phyloP scores from a whole-genome alignment of 2,797 vertebrate species.

The Neopelma chrysocephalum region DNA sequence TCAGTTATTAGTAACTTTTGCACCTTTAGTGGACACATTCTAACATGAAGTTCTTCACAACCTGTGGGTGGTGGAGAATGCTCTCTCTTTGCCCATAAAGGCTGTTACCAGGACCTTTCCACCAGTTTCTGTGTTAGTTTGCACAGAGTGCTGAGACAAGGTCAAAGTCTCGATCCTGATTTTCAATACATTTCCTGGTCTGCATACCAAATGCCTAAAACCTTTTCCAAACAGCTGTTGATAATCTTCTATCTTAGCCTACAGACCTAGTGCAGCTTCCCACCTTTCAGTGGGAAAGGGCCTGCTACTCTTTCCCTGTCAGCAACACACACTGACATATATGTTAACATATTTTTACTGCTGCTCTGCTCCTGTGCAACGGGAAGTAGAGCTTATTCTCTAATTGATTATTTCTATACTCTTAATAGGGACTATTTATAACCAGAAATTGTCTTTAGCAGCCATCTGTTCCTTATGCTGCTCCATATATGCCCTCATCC shows the following conservation, averaged over 20 bases:
- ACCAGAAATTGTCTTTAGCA: slow-evolving; percentile 38
- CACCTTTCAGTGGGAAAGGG: background rate
- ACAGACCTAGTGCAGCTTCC: background rate
- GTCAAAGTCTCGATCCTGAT: background rate
- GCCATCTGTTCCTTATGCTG: slow-evolving; percentile 49
- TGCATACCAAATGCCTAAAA: background rate
- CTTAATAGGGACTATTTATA: slow-evolving; percentile 7
- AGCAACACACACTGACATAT: background rate
- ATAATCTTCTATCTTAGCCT: background rate
- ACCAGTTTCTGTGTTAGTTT: background rate
- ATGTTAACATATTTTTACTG: background rate
- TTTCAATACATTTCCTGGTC: background rate
- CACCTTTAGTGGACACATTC: background rate
- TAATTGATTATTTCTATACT: slow-evolving; percentile 33
- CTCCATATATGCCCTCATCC: slow-evolving; percentile 33
- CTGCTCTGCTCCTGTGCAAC: background rate
- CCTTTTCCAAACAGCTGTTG: background rate
- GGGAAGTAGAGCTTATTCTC: background rate
- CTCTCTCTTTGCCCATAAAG: background rate
- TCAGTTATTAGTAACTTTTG: background rate
- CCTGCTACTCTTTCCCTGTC: background rate
- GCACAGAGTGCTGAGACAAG: background rate
- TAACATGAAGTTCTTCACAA: background rate
- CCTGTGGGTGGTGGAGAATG: background rate
- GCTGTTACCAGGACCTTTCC: background rate